Base-by-base conservation (phyloP, 2,888 invertebrate genomes). In the Orthosia gothica region DNA sequence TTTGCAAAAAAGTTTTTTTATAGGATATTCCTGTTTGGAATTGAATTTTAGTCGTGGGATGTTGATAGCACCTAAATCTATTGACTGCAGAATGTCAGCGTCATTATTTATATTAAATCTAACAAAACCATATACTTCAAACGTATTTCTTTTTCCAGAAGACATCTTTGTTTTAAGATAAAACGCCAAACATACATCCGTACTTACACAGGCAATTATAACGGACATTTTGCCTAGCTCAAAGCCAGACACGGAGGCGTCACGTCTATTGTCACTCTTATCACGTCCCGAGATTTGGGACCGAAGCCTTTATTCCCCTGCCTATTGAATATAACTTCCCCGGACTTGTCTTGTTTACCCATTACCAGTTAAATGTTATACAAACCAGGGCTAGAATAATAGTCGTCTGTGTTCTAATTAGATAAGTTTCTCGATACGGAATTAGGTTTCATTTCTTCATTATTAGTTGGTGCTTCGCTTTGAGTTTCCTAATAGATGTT, bases 241-340 rank as follows among this genome's bases (percentile, higher is more conserved):
- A 81, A 77, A 79, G 88, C 81, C 89, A 92, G 92, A 91, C 90
- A 89, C 75, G 73, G 83, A 85, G 91, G 91, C 90, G 91, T 89
- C 91, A 81, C 80, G 55, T 62, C 88, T 70, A 89, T 93, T 93
- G 92, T 92, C 89, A 91, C 82, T 85, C 90, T 89, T 89, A 90
- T 92, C 93, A 92, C 93, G 92, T 90, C 76, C 84, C 81, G 74
- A 91, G 91, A 91, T 92, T 92, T 85, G 87, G 88, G 86, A 76
- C 81, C 81, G 70, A 74, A 84, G 80, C 80, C 87, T 91, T 91
- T 91, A 90, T 90, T 88, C 87, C 74, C 74, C 74, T 72, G 82
- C 83, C 90, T 88, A 92, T 92, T 91, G 89, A 91, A 91, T 90
- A 89, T 86, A 88, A 89, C 88, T 86, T 84, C 70, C 84, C 77